A percentile compares a stretch with the other conserved stretches of the same genome.
phyloP scores from a whole-genome alignment of 2,888 invertebrate species.

The Drosophila mettleri region DNA sequence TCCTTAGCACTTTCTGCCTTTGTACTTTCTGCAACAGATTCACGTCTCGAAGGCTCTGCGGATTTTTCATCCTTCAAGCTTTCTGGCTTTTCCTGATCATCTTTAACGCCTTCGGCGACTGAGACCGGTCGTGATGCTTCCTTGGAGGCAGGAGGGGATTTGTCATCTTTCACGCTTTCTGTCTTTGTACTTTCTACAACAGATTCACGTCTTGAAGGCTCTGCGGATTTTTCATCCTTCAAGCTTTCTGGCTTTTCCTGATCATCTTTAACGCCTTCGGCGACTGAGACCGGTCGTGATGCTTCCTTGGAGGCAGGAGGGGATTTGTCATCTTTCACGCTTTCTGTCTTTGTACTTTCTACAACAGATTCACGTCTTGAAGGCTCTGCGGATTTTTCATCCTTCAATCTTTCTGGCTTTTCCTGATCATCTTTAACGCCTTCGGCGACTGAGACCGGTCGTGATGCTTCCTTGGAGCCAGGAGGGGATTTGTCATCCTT shows the following conservation, averaged over 20 bases:
- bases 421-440: slow-evolving; percentile 26
- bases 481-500: slow-evolving; percentile 19
- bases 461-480: slow-evolving; percentile 40
- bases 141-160: slow-evolving; percentile 7
- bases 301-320: too few relatives aligned
- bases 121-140: slow-evolving; percentile 14
- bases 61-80: slow-evolving; percentile 37
- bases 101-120: slow-evolving; percentile 5
- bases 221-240: slow-evolving; percentile 1
- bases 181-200: slow-evolving; percentile 6
- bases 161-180: slow-evolving; percentile 12
- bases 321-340: slow-evolving; percentile 25
- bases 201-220: slow-evolving; percentile 25
- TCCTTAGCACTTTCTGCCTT: slow-evolving; percentile 10
- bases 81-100: slow-evolving; percentile 17
- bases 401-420: slow-evolving; percentile 28
- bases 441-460: slow-evolving; percentile 34
- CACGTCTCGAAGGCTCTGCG: slow-evolving; percentile 40
- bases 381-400: slow-evolving; percentile 21
- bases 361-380: slow-evolving; percentile 29
- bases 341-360: slow-evolving; percentile 22
- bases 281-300: too few relatives aligned
- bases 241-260: slow-evolving; percentile 7
- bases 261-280: slow-evolving; percentile 24
- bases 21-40: slow-evolving; percentile 31